Evolutionary conservation across 2,797 vertebrate species (phyloP), one percentile per base, ranked within the genome.

Genomic region (Spinibarbus caldwelli): DNA sequence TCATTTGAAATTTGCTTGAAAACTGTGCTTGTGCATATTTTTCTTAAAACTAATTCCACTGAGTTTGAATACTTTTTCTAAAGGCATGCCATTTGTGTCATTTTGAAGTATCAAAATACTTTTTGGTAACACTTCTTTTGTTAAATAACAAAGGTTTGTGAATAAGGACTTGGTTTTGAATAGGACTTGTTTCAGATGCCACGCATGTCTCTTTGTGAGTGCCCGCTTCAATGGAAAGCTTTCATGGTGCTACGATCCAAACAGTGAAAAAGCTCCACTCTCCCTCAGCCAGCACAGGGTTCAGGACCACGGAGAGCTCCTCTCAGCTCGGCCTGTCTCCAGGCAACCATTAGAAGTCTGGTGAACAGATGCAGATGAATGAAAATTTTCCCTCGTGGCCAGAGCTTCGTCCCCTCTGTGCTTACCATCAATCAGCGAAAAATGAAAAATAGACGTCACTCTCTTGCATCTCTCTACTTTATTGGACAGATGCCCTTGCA

Each of bases 251-350:
- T 85, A 47, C 34, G 49, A 83, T 84, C 80, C 38, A 49, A 76
- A 83, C 78, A 57, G 67, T 52, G 70, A 84, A 85, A 86, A 80
- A 70, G 83, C 80, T 85, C 78, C 84, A 36, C 31, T 78, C 54
- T 78, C 78, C 62, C 83, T 80, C 77, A 78, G 75, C 82, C 78
- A 72, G 59, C 78, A 72, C n/a, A 34, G 82, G 71, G 84, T 89
- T 89, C 89, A 89, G 90, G 67, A 87, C 88, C 83, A 52, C 2
- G 79, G 88, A 89, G 72, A 89, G 89, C 85, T 77, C 83, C 83
- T 31, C 82, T 81, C 81, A 3, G 66, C 47, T 62, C 31, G 1
- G n/a, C 26, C 43, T 43, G 88, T 89, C 82, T 89, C 88, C 79
- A 89, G 83, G 87, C 90, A 89, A 87, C 87, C 87, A 78, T 83